Evolutionary conservation across 64 coral and sea anemone genomes (phyloP), one percentile per base, ranked within the genome.

Genomic region (Montipora efflorescens): DNA sequence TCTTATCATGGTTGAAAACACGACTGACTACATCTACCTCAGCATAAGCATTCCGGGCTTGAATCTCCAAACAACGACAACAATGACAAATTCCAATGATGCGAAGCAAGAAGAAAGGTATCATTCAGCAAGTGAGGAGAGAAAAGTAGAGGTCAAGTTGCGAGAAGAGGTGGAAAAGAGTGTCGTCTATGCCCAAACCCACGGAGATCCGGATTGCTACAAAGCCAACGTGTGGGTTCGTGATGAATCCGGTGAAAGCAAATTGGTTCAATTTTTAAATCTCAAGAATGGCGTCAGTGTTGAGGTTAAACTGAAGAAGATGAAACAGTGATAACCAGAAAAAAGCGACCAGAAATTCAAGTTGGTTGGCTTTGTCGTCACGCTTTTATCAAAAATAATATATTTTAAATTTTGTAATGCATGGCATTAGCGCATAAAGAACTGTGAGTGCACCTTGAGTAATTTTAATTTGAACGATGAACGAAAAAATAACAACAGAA

Each of bases 251-350:
- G 44, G 47, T 11, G 45, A 10, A 76, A 46, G 3, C 7, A 76
- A 46, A 13, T 75, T 75, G 36, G 36, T 36, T 36, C 0, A 36
- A 36, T 47, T 84, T 20, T 14, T 81, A 59, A 81, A 62, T 81
- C 79, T 81, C 2, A 81, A 81, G 21, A 81, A 81, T 81, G 79
- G 79, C 4, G 28, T 81, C 51, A 81, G 79, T 59, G 79, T 81
- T 59, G 79, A 81, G 19, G 79, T 81, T 13, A 81, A 59, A 81
- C 9, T 81, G 79, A 81, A 55, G 49, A 48, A 48, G 78, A 80
- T 22, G 50, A 57, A 0, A 11, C 7, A 8, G 6, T 57, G 53
- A 57, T 57, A 6, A 36, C 5, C 1, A 6, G 53, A 57, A 8
- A 0, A 57, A 11, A 57, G 53, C 6, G 11, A 57, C 11, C 11